These are phyloP conservation scores for Willisornis vidua DNA, from an alignment of 2,113 vertebrate genomes.

Conservation along the genomic window DNA sequence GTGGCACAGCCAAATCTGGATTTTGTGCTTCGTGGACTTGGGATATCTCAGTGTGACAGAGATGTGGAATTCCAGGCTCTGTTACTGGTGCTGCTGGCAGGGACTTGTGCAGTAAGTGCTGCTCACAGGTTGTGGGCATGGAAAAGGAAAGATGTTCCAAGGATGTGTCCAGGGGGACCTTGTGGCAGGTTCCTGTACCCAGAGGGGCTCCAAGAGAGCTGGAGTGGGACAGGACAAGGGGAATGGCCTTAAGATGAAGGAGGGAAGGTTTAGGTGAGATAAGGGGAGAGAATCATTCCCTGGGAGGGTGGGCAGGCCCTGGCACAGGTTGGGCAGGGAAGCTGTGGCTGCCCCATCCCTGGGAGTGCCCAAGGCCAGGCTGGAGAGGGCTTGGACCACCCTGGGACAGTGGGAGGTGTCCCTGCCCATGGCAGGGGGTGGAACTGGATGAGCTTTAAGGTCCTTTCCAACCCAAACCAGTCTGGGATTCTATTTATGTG, in stretches of 20 bases:
- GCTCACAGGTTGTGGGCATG: fast-evolving
- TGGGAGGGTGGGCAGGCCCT: neutral
- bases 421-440: neutral
- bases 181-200: neutral
- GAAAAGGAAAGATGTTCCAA: neutral
- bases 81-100: neutral
- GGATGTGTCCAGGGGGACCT: too few species aligned
- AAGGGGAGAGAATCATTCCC: neutral
- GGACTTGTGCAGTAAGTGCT: neutral
- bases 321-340: neutral
- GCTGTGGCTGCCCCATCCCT: neutral
- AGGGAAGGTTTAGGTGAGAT: neutral
- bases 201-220: neutral
- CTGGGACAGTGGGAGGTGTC: neutral
- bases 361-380: neutral
- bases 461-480: neutral
- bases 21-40: neutral
- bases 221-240: neutral
- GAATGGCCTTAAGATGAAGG: neutral
- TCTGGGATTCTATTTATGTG: neutral
- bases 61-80: neutral
- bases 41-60: fast-evolving
- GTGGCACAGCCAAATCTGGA: too few species aligned
- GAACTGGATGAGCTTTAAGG: neutral
- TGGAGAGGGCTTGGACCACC: neutral